Conservation (phyloP, 1,140 invertebrate species). For the Euura lappo region DNA sequence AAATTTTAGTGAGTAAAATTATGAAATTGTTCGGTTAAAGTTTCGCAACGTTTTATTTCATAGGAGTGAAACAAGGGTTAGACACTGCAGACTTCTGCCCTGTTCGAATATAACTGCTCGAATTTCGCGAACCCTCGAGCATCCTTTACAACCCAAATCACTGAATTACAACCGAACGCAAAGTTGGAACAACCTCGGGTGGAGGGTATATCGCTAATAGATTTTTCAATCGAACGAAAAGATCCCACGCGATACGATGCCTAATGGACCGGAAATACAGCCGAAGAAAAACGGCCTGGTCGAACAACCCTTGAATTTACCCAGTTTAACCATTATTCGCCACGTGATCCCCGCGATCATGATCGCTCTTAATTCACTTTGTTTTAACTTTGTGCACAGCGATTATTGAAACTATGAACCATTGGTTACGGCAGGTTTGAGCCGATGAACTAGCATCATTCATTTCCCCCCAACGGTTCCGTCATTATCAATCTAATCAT, state of each 20-base stretch:
- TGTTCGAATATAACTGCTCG: no score
- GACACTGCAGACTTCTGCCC: no score
- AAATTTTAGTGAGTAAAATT: no score
- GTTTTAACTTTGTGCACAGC: neutral
- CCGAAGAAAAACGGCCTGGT: constrained; percentile 26
- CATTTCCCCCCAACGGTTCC: no score
- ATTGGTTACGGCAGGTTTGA: no score
- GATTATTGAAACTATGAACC: no score
- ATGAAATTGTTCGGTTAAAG: no score
- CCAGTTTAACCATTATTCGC: neutral
- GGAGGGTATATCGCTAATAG: constrained; percentile 33
- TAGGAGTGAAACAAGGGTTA: no score
- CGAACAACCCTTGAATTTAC: neutral
- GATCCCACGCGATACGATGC: constrained; percentile 27
- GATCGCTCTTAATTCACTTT: neutral
- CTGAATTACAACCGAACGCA: neutral
- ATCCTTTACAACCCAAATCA: neutral
- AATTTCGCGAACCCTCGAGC: neutral
- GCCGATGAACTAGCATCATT: no score
- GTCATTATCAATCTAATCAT: no score
- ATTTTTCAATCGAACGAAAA: constrained; percentile 34
- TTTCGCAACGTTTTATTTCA: no score
- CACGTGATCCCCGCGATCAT: neutral
- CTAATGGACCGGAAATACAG: constrained; percentile 31
- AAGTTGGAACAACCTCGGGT: constrained; percentile 20